A percentile compares a stretch with the other conserved stretches of the same genome.
These are phyloP conservation scores for Anser cygnoides DNA, from an alignment of 2,113 vertebrate genomes.

Conservation along the genomic window DNA sequence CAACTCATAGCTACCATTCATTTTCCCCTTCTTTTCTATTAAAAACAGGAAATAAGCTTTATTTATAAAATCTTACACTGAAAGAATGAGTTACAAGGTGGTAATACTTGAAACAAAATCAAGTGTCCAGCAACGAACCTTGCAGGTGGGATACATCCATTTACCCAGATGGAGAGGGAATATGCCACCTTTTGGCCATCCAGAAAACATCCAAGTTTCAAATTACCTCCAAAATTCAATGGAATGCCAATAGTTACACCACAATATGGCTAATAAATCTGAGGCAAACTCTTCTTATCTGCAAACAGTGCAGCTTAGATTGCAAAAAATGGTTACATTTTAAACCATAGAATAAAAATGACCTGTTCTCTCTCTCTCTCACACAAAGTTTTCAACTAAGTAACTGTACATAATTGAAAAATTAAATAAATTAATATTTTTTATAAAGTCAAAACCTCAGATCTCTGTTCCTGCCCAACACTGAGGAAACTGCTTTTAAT, in stretches of 20 bases:
- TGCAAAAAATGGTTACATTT: neutral
- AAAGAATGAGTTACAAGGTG: neutral
- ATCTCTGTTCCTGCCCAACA: neutral
- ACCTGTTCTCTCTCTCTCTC: neutral
- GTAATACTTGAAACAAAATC: neutral
- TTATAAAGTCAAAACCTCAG: neutral
- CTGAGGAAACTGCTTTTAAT: neutral
- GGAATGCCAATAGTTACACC: constrained; percentile 26
- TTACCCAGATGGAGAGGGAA: neutral
- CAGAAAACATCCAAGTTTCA: neutral
- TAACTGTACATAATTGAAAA: neutral
- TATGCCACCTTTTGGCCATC: neutral
- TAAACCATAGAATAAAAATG: neutral
- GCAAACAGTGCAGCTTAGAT: neutral
- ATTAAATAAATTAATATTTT: neutral
- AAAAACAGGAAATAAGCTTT: neutral
- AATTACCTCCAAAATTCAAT: neutral
- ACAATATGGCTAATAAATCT: neutral
- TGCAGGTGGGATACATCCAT: neutral
- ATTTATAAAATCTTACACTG: neutral
- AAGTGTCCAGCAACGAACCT: neutral
- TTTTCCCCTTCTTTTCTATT: neutral
- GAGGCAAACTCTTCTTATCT: constrained; percentile 27
- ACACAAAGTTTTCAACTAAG: neutral
- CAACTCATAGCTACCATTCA: neutral